These are phyloP conservation scores for Leptopterna dolabrata DNA, from an alignment of 2,888 invertebrate species.

Conservation along the genomic window DNA sequence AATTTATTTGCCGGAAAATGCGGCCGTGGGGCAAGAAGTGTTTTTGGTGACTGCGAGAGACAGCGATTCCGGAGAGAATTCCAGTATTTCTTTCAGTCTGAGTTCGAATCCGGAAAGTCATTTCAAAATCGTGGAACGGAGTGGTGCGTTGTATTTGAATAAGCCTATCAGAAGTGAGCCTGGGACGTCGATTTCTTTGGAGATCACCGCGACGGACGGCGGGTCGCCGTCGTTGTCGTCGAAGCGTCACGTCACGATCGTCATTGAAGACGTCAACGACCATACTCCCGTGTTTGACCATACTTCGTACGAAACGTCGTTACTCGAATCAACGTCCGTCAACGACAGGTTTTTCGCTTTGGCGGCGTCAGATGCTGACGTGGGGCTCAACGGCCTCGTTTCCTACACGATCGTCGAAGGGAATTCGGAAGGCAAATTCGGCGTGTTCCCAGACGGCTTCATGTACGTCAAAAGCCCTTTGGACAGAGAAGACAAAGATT, in stretches of 20 bases:
- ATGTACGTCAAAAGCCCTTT: conserved; percentile 87
- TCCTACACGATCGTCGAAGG: conserved; percentile 88
- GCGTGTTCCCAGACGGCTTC: conserved; percentile 94
- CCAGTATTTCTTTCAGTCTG: conserved; percentile 83
- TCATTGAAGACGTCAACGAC: conserved; percentile 91
- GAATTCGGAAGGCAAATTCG: conserved; percentile 87
- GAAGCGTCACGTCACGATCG: conserved; percentile 78
- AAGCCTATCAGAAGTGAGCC: conserved; percentile 82
- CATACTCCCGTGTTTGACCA: conserved; percentile 95
- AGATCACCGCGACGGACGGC: conserved; percentile 87
- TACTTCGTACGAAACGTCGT: conserved; percentile 90
- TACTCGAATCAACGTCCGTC: conserved; percentile 89
- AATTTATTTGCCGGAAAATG: conserved; percentile 85
- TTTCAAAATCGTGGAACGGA: conserved; percentile 86
- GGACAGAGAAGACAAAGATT: conserved; percentile 91
- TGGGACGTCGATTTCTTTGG: conserved; percentile 77
- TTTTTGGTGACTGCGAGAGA: conserved; percentile 89
- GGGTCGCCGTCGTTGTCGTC: conserved; percentile 81
- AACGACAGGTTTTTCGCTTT: conserved; percentile 92
- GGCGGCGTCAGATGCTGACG: conserved; percentile 88
- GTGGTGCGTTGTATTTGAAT: conserved; percentile 89
- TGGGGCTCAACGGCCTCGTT: conserved; percentile 82
- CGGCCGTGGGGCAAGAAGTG: conserved; percentile 93
- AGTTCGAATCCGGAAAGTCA: conserved; percentile 83
- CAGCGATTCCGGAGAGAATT: conserved; percentile 89